Conservation (phyloP, 2,797 vertebrate species). For the Potorous gilbertii region DNA sequence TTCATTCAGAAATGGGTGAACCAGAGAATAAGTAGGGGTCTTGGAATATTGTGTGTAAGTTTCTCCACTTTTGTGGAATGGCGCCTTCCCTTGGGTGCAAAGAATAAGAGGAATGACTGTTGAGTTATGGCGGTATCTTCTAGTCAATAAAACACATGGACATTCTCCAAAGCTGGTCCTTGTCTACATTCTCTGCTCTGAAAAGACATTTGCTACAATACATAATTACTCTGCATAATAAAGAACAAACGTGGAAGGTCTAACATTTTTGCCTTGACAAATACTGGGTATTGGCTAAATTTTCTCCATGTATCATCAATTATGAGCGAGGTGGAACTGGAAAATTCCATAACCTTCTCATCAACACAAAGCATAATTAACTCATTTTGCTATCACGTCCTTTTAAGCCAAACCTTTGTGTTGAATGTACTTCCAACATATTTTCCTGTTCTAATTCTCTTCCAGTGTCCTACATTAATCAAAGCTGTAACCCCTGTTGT, state of each 20-base stretch:
- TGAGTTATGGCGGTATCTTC: slow-evolving; percentile 48
- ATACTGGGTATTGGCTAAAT: slow-evolving; percentile 2
- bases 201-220: not conserved
- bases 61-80: slow-evolving; percentile 10
- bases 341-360: slow-evolving; percentile 72
- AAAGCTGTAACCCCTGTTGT: slow-evolving; percentile 96
- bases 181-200: not conserved
- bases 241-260: slow-evolving; percentile 5
- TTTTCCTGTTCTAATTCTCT: slow-evolving; percentile 86
- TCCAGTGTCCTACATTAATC: slow-evolving; percentile 92
- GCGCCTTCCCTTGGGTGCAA: slow-evolving; percentile 61
- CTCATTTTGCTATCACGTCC: slow-evolving; percentile 80
- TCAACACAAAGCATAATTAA: slow-evolving; percentile 74
- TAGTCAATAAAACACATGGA: not conserved
- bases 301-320: not conserved
- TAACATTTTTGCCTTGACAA: slow-evolving; percentile 11
- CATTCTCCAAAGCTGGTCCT: slow-evolving; percentile 2
- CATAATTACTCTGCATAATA: slow-evolving; percentile 32
- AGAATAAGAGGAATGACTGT: not conserved
- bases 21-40: slow-evolving; percentile 8
- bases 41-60: not conserved
- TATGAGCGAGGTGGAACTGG: slow-evolving; percentile 30
- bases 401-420: slow-evolving; percentile 83
- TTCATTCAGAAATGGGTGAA: not conserved
- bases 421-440: slow-evolving; percentile 86